Percentiles rank a stretch among this genome's conserved stretches.
Evolutionary conservation across 2,113 vertebrate species (phyloP).

Genomic region (Acanthisitta chloris): DNA sequence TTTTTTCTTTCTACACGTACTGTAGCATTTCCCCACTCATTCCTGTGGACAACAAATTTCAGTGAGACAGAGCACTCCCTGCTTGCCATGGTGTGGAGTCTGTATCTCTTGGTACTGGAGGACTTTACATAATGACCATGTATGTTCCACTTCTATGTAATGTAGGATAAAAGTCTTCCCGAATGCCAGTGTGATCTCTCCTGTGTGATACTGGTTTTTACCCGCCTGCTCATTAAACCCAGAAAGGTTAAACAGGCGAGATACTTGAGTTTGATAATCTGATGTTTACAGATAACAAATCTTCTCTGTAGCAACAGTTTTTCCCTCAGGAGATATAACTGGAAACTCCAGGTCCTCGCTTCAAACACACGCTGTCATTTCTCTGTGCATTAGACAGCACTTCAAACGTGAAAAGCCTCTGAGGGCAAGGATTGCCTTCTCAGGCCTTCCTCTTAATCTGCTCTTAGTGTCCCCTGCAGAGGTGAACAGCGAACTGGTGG

Average conservation of each 20-base stretch:
- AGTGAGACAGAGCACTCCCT: background rate
- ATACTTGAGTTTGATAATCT: background rate
- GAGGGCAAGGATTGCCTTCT: background rate
- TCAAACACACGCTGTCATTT: background rate
- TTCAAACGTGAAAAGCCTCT: background rate
- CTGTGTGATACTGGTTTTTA: background rate
- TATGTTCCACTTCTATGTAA: background rate
- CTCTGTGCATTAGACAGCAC: background rate
- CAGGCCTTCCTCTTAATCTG: background rate
- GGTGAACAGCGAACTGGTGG: background rate
- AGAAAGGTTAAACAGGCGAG: background rate
- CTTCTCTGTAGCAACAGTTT: background rate
- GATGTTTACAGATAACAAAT: background rate
- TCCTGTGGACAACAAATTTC: background rate
- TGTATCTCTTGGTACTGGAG: background rate
- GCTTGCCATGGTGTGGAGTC: background rate
- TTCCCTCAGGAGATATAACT: background rate
- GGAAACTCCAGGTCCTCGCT: background rate
- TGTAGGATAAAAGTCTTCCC: background rate
- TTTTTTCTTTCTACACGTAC: background rate
- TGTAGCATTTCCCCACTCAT: background rate
- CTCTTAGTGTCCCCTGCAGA: background rate
- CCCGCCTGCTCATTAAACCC: background rate
- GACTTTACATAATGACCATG: background rate
- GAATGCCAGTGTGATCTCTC: fast-evolving